Conservation (phyloP, 2,888 invertebrate genomes). For the Sphecodes monilicornis region DNA sequence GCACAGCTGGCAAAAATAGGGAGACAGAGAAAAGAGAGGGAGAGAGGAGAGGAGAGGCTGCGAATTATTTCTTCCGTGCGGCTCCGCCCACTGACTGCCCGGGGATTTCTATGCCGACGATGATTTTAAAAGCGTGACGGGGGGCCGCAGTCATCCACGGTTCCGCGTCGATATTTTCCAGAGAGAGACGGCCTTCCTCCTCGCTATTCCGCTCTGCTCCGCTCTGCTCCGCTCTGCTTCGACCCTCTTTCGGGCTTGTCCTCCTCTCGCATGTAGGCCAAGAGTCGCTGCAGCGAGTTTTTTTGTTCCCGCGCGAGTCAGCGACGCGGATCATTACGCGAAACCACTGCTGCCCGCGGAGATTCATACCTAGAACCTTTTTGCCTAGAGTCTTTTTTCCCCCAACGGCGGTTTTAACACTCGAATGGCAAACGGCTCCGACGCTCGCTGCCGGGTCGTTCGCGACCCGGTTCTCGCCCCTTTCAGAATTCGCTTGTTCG, state of each 20-base stretch:
- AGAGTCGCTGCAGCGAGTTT: conserved; percentile 44
- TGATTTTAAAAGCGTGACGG: conserved; percentile 45
- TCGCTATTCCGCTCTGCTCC: neutral
- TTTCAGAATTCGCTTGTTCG: neutral
- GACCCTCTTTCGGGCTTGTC: conserved; percentile 23
- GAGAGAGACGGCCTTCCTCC: conserved; percentile 8
- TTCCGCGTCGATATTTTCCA: conserved; percentile 40
- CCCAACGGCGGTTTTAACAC: neutral
- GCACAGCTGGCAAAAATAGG: neutral
- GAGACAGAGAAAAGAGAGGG: neutral
- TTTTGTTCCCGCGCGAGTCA: conserved; percentile 16
- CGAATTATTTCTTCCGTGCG: neutral
- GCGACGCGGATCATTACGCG: neutral
- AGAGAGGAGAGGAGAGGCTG: neutral
- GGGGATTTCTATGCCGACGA: conserved; percentile 28
- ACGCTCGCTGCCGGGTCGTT: neutral
- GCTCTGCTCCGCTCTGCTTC: neutral
- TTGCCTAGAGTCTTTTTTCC: neutral
- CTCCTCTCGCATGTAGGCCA: conserved; percentile 59
- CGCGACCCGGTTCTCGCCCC: neutral
- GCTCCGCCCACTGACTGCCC: conserved; percentile 1
- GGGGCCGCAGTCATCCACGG: conserved; percentile 37
- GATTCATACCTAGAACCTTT: neutral
- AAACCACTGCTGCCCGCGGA: neutral
- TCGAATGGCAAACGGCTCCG: neutral